Evolutionary conservation across 2,113 vertebrate genomes (phyloP).

Genomic region (Saimiri boliviensis): DNA sequence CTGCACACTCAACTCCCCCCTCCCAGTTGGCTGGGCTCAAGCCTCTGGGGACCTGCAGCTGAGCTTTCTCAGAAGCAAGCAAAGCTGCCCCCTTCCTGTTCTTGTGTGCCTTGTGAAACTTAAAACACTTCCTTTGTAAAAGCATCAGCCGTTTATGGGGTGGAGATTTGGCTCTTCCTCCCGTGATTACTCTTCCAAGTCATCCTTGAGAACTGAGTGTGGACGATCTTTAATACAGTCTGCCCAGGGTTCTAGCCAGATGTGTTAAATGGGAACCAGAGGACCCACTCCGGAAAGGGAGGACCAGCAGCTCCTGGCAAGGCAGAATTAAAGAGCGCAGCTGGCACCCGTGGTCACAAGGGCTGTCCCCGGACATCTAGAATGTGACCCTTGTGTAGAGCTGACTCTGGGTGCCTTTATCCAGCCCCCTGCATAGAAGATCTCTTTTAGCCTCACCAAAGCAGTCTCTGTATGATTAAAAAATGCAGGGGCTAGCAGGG

Average conservation of each 20-base stretch:
- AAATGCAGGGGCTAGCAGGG: neutral
- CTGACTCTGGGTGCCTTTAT: neutral
- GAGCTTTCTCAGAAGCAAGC: neutral
- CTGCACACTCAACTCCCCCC: neutral
- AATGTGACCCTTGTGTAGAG: no score
- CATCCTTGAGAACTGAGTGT: neutral
- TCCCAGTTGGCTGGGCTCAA: rapidly evolving
- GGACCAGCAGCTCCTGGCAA: neutral
- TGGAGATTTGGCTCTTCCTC: neutral
- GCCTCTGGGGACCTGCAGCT: neutral
- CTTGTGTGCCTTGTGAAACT: neutral
- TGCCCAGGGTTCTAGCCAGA: neutral
- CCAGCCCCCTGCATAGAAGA: neutral
- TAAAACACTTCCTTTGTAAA: neutral
- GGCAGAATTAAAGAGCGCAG: neutral
- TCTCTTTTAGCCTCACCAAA: neutral
- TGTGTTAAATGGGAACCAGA: neutral
- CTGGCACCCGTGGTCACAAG: neutral
- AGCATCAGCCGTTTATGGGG: neutral
- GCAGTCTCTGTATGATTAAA: neutral
- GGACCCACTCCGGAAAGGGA: neutral
- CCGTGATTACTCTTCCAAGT: neutral
- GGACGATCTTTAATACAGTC: neutral
- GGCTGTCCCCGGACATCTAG: neutral
- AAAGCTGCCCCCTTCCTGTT: neutral